These are phyloP conservation scores for Myanophis thanlyinensis DNA, from an alignment of 2,113 vertebrate genomes.

Conservation along the genomic window DNA sequence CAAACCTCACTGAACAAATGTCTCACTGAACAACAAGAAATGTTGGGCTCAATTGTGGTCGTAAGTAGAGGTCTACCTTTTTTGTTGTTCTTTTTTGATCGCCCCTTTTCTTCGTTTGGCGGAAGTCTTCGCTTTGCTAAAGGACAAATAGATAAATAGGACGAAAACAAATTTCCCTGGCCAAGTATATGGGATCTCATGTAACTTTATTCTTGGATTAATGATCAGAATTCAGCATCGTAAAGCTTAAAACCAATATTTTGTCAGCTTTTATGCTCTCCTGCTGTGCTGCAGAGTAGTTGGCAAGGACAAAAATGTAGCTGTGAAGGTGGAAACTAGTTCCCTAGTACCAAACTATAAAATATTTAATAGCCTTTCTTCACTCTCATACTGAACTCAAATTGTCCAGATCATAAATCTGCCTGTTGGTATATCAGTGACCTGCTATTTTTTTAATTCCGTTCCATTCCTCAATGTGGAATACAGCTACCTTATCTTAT, in stretches of 20 bases:
- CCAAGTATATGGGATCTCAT: slow-evolving; percentile 4
- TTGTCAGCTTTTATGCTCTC: slow-evolving; percentile 36
- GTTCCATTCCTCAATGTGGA: background rate
- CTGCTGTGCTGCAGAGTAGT: slow-evolving; percentile 2
- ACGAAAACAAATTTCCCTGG: slow-evolving; percentile 13
- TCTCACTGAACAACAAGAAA: too few relatives aligned
- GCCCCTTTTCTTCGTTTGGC: background rate
- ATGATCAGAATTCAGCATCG: slow-evolving; percentile 35
- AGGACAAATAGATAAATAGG: slow-evolving; percentile 9
- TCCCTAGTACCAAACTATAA: background rate
- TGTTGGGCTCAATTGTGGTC: too few relatives aligned
- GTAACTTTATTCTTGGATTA: slow-evolving; percentile 32
- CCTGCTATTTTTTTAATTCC: background rate
- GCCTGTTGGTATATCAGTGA: background rate
- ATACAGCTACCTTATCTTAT: background rate
- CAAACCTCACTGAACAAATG: too few relatives aligned
- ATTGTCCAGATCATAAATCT: background rate
- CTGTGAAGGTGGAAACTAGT: slow-evolving; percentile 6
- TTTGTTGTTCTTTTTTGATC: background rate
- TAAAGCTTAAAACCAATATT: slow-evolving; percentile 1
- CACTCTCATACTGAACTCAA: background rate
- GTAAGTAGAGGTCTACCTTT: background rate
- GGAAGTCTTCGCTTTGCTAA: slow-evolving; percentile 28
- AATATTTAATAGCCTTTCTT: background rate
- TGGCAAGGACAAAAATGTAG: background rate